A percentile compares a stretch with the other conserved stretches of the same genome.
Conservation (phyloP, 2,888 invertebrate species). For the Synergus itoensis region DNA sequence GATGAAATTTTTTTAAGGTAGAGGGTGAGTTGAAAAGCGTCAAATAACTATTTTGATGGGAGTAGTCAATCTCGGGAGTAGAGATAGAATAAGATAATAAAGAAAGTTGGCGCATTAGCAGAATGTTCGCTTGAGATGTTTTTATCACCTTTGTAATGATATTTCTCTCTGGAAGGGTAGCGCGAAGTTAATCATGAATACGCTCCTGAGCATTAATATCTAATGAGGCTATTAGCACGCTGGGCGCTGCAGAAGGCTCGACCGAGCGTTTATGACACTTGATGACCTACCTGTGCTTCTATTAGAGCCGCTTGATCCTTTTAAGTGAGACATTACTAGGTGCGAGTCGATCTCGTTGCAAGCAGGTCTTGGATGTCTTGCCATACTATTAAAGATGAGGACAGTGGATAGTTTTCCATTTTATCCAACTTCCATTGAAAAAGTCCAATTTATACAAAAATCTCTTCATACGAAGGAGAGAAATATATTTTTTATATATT, state of each 20-base stretch:
- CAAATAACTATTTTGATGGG: slow-evolving; percentile 20
- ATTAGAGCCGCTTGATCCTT: slow-evolving; percentile 57
- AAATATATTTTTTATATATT: no score
- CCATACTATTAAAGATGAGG: slow-evolving; percentile 42
- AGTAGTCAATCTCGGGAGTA: slow-evolving; percentile 37
- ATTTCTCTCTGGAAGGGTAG: slow-evolving; percentile 26
- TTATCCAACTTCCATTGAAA: slow-evolving; percentile 1
- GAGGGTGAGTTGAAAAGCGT: background rate
- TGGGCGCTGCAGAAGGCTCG: slow-evolving; percentile 61
- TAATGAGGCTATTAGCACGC: slow-evolving; percentile 73
- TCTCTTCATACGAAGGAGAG: background rate
- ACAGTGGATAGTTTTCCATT: slow-evolving; percentile 39
- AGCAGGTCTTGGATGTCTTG: slow-evolving; percentile 45
- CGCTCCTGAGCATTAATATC: slow-evolving; percentile 59
- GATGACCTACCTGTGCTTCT: slow-evolving; percentile 67
- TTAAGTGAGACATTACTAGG: slow-evolving; percentile 61
- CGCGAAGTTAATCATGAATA: slow-evolving; percentile 50
- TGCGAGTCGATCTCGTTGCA: slow-evolving; percentile 51
- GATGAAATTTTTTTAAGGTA: background rate
- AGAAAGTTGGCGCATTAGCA: slow-evolving; percentile 13
- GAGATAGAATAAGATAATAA: slow-evolving; percentile 30
- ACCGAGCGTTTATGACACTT: slow-evolving; percentile 68
- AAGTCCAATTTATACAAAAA: background rate
- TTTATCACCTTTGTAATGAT: slow-evolving; percentile 34
- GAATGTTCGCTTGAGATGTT: slow-evolving; percentile 32